phyloP scores from a whole-genome alignment of 2,797 vertebrate species.

The Anas georgica region DNA sequence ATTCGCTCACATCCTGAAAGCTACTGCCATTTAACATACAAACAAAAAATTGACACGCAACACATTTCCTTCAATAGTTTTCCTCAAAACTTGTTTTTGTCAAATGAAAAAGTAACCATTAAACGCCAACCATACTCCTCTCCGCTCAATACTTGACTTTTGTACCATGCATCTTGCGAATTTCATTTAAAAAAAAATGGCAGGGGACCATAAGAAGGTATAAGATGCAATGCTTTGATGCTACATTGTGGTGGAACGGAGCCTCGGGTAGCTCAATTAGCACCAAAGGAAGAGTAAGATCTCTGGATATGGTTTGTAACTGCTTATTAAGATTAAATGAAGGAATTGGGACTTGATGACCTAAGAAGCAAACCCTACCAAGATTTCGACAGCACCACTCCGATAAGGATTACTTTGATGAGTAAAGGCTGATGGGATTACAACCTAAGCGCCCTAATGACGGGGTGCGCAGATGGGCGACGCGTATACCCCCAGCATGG shows the following conservation, averaged over 20 bases:
- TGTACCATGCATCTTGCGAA: accelerated
- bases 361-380: background rate
- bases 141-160: background rate
- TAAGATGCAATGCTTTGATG: background rate
- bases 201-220: accelerated
- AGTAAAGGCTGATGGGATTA: background rate
- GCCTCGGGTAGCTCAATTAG: background rate
- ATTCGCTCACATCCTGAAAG: background rate
- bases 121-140: background rate
- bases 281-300: background rate
- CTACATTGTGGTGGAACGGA: background rate
- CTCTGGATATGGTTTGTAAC: background rate
- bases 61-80: accelerated
- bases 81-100: background rate
- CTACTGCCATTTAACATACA: background rate
- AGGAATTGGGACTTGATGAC: background rate
- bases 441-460: background rate
- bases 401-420: background rate
- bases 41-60: background rate
- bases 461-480: background rate
- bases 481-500: accelerated
- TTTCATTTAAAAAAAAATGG: accelerated
- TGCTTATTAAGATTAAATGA: background rate
- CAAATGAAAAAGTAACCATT: background rate
- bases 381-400: background rate